A percentile compares a stretch with the other conserved stretches of the same genome.
phyloP scores from a whole-genome alignment of 2,113 vertebrate species.

The Empidonax traillii region DNA sequence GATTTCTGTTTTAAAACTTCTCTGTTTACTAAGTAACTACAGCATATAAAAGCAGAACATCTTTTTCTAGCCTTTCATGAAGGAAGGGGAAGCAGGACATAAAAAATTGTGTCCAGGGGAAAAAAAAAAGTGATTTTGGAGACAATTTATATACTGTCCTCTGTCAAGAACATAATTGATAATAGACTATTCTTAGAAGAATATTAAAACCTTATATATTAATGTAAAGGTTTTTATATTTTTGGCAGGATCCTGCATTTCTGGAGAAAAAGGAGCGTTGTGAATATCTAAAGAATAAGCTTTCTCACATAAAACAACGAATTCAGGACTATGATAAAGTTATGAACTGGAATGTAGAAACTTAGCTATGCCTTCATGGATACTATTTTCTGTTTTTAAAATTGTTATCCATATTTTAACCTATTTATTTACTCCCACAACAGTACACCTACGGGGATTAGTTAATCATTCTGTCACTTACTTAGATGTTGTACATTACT shows the following conservation, averaged over 20 bases:
- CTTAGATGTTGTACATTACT: not conserved
- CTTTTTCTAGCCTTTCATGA: not conserved
- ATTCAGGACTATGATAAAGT: slow-evolving; percentile 95
- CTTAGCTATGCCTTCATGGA: slow-evolving; percentile 29
- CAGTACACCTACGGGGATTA: slow-evolving; percentile 1
- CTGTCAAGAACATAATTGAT: not conserved
- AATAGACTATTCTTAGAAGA: not conserved
- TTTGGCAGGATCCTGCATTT: slow-evolving; percentile 87
- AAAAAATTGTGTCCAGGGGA: not conserved
- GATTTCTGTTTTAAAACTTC: not conserved
- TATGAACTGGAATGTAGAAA: slow-evolving; percentile 88
- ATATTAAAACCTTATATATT: not conserved
- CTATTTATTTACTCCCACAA: slow-evolving; percentile 68
- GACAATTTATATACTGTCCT: not conserved
- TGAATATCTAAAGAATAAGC: slow-evolving; percentile 95
- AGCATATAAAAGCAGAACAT: not conserved
- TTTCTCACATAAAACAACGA: slow-evolving; percentile 94
- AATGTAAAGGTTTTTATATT: not conserved
- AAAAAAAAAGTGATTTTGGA: not conserved
- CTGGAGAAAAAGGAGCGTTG: slow-evolving; percentile 93
- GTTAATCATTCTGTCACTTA: not conserved
- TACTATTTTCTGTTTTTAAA: not conserved
- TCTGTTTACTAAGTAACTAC: not conserved
- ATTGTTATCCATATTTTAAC: not conserved
- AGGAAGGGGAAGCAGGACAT: not conserved